phyloP scores from a whole-genome alignment of 1,140 invertebrate species.

The Ladona fulva region DNA sequence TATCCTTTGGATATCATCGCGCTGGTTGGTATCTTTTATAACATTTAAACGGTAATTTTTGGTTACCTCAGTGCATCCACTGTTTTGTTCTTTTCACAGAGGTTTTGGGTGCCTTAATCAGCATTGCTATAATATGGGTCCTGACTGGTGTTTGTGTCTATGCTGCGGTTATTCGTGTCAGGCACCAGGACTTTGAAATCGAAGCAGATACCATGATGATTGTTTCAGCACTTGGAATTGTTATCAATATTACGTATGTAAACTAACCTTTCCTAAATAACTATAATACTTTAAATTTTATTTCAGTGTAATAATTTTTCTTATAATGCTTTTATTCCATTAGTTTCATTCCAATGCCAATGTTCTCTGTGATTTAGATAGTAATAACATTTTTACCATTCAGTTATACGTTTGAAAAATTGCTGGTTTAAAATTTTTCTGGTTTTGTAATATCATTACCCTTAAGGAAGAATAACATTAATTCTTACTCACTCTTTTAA shows the following conservation, averaged over 20 bases:
- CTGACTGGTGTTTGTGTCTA: constrained; percentile 78
- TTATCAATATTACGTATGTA: constrained; percentile 75
- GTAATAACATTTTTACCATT: too few species aligned
- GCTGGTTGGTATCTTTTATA: constrained; percentile 44
- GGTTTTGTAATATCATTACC: too few species aligned
- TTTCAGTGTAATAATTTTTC: too few species aligned
- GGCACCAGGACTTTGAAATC: constrained; percentile 64
- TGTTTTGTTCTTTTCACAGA: constrained; percentile 35
- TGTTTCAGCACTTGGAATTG: constrained; percentile 71
- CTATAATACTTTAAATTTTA: too few species aligned
- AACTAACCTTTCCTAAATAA: constrained; percentile 13
- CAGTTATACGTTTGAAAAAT: too few species aligned
- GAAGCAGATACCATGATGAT: constrained; percentile 78
- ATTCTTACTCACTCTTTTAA: too few species aligned
- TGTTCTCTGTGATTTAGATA: too few species aligned
- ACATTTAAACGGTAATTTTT: neutral
- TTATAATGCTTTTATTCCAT: too few species aligned
- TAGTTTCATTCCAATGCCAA: too few species aligned
- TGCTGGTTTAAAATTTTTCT: too few species aligned
- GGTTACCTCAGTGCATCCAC: neutral
- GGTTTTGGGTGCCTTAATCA: constrained; percentile 51
- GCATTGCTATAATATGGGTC: constrained; percentile 68
- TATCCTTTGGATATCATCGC: constrained; percentile 73
- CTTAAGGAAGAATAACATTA: too few species aligned
- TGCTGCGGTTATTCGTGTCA: constrained; percentile 63